Percentiles rank a stretch among this genome's conserved stretches.
Evolutionary conservation across 2,113 vertebrate genomes (phyloP).

Genomic region (Ailuropoda melanoleuca): DNA sequence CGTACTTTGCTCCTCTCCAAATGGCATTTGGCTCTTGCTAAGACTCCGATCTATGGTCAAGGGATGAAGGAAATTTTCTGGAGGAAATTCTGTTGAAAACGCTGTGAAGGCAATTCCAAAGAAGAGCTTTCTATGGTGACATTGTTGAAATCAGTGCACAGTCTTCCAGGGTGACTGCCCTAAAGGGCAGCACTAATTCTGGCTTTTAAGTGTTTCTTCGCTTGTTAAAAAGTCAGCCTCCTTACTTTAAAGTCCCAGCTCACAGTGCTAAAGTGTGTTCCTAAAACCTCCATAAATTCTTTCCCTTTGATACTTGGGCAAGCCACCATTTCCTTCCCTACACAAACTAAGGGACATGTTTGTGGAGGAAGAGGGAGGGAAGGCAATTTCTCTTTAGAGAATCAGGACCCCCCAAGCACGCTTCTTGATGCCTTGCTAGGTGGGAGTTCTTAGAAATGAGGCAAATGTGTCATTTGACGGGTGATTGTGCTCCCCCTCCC

Average conservation of each 20-base stretch:
- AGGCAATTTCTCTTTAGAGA: slow-evolving; percentile 47
- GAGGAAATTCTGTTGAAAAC: slow-evolving; percentile 61
- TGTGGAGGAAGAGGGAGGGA: slow-evolving; percentile 61
- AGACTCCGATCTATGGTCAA: slow-evolving; percentile 57
- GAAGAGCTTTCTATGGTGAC: slow-evolving; percentile 66
- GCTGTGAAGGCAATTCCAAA: slow-evolving; percentile 66
- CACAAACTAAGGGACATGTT: slow-evolving; percentile 61
- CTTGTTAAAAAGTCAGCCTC: slow-evolving; percentile 74
- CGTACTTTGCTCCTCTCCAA: slow-evolving; percentile 11
- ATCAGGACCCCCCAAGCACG: slow-evolving; percentile 52
- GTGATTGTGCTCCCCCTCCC: slow-evolving; percentile 41
- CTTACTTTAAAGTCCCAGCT: slow-evolving; percentile 56
- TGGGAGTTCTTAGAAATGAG: slow-evolving; percentile 75
- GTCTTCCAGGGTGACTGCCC: slow-evolving; percentile 66
- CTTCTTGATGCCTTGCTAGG: slow-evolving; percentile 61
- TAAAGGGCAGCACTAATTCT: slow-evolving; percentile 72
- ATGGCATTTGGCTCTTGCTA: slow-evolving; percentile 46
- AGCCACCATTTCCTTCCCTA: slow-evolving; percentile 58
- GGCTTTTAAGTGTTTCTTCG: slow-evolving; percentile 67
- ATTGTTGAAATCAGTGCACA: slow-evolving; percentile 52
- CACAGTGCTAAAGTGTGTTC: slow-evolving; percentile 64
- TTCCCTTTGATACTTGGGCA: slow-evolving; percentile 63
- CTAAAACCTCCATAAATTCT: slow-evolving; percentile 72
- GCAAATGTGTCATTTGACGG: slow-evolving; percentile 71
- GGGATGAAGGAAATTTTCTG: slow-evolving; percentile 38